A percentile compares a stretch with the other conserved stretches of the same genome.
phyloP scores from a whole-genome alignment of 1,140 invertebrate species.

The Lepeophtheirus salmonis region DNA sequence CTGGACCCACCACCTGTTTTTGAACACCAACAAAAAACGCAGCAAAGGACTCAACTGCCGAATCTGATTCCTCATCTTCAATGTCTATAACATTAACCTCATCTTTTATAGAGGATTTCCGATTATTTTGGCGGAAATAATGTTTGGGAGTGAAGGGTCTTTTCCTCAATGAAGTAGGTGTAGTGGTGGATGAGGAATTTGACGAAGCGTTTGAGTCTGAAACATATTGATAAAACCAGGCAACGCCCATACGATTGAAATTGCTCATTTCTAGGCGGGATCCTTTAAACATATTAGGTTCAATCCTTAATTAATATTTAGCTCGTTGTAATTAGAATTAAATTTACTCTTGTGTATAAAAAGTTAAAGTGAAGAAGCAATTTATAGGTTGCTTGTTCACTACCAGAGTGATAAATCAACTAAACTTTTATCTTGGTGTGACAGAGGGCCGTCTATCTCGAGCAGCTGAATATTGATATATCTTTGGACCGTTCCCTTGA shows the following conservation, averaged over 20 bases:
- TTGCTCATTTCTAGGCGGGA: neutral
- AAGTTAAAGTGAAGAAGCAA: too few relatives aligned
- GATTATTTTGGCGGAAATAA: neutral
- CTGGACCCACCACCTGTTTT: neutral
- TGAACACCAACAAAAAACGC: slow-evolving; percentile 10
- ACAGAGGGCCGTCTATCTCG: too few relatives aligned
- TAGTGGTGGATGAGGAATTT: neutral
- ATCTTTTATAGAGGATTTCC: too few relatives aligned
- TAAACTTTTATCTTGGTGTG: too few relatives aligned
- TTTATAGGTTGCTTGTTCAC: too few relatives aligned
- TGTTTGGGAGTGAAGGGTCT: neutral
- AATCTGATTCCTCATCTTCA: slow-evolving; percentile 14
- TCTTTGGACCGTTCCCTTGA: too few relatives aligned
- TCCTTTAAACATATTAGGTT: slow-evolving; percentile 6
- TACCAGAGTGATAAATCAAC: too few relatives aligned
- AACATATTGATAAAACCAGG: slow-evolving; percentile 17
- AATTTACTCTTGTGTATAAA: too few relatives aligned
- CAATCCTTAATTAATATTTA: too few relatives aligned
- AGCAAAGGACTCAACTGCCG: neutral
- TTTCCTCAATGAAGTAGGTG: too few relatives aligned
- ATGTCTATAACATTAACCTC: slow-evolving; percentile 15
- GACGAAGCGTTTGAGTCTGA: slow-evolving; percentile 7
- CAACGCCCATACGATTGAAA: slow-evolving; percentile 8
- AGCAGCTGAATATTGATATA: too few relatives aligned
- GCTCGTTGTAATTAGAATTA: too few relatives aligned